Conservation (phyloP, 2,888 invertebrate species). For the Cantharis nigra region DNA sequence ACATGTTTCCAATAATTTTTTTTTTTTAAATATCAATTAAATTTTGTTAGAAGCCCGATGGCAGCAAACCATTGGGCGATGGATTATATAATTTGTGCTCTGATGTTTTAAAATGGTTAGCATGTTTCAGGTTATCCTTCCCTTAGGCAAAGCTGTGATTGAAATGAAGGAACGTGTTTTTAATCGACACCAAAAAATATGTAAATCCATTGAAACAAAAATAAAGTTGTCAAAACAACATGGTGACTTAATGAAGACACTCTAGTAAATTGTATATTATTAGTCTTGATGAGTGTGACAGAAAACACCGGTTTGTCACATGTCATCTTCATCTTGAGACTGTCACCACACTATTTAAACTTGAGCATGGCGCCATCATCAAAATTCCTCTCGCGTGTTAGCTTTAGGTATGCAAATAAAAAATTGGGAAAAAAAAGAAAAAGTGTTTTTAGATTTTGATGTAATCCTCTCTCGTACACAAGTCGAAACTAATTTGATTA, state of each 20-base stretch:
- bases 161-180: not conserved
- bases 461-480: not conserved
- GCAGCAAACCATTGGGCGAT: too few relatives aligned
- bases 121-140: not conserved
- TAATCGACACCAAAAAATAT: not conserved
- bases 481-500: not conserved
- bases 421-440: not conserved
- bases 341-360: constrained; percentile 1
- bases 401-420: not conserved
- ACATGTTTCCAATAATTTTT: too few relatives aligned
- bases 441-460: not conserved
- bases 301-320: constrained; percentile 41
- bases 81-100: too few relatives aligned
- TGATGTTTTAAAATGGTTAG: not conserved
- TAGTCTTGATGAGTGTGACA: constrained; percentile 38
- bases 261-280: constrained; percentile 31
- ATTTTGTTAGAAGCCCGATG: too few relatives aligned
- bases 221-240: constrained; percentile 45
- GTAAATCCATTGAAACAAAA: constrained; percentile 36
- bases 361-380: not conserved
- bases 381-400: not conserved
- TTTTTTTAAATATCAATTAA: too few relatives aligned
- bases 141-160: not conserved
- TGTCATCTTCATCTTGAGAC: constrained; percentile 19
- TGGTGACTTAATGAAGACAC: constrained; percentile 36